Evolutionary conservation across 1,140 invertebrate species (phyloP).

Genomic region (Cardiocondyla obscurior): DNA sequence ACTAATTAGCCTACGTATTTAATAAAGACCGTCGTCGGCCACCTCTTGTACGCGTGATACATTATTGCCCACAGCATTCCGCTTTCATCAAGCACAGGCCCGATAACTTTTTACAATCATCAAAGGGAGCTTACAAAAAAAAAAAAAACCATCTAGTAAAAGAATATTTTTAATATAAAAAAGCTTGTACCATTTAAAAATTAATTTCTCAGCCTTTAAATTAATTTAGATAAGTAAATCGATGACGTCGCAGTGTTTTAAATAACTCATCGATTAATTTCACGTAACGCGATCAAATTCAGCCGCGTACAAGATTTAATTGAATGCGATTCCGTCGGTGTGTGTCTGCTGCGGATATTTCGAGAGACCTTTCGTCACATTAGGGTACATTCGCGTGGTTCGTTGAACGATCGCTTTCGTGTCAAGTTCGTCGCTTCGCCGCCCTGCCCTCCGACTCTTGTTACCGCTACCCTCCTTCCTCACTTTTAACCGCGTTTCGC

Average conservation of each 20-base stretch:
- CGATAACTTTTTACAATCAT: neutral
- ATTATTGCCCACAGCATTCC: conserved; percentile 39
- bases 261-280: neutral
- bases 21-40: conserved; percentile 71
- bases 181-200: no score
- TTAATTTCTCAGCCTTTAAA: neutral
- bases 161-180: no score
- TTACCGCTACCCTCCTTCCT: conserved; percentile 58
- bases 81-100: neutral
- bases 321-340: neutral
- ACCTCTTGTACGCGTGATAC: neutral
- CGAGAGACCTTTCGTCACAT: conserved; percentile 4
- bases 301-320: neutral
- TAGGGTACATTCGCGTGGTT: conserved; percentile 49
- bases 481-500: conserved; percentile 64
- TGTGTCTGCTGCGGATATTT: neutral
- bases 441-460: conserved; percentile 46
- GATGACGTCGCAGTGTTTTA: neutral
- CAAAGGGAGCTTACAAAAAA: neutral
- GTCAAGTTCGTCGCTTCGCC: conserved; percentile 49
- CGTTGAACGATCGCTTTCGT: conserved; percentile 49
- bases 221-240: no score
- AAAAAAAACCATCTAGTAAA: neutral
- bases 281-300: neutral
- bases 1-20: conserved; percentile 80